Evolutionary conservation across 37 sponge, comb jelly and placozoan species (phyloP).

Genomic region (Aplysina aerophoba): DNA sequence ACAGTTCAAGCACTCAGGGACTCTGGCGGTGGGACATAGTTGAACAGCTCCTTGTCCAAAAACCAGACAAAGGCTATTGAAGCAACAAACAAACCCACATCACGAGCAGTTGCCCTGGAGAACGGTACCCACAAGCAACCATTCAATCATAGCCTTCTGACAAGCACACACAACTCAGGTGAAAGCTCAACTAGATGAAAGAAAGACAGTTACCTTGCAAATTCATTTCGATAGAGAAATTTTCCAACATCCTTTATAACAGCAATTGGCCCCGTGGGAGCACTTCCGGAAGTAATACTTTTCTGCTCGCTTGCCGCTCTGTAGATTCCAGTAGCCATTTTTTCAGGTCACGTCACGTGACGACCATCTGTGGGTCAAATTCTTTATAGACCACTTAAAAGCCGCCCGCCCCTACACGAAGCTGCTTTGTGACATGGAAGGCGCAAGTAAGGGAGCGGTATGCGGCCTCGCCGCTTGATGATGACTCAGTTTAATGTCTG

Average conservation of each 20-base stretch:
- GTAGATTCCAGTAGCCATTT: background rate
- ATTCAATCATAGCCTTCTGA: background rate
- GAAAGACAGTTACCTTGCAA: background rate
- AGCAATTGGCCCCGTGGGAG: background rate
- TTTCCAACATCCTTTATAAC: background rate
- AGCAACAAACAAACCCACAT: slow-evolving; percentile 23
- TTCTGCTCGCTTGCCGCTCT: background rate
- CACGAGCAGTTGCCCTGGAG: background rate
- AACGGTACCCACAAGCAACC: background rate
- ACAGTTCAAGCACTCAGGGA: background rate
- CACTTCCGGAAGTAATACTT: background rate
- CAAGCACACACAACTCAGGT: too few species aligned
- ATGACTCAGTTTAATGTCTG: too few species aligned
- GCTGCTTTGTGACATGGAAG: background rate
- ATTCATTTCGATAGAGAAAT: slow-evolving; percentile 2
- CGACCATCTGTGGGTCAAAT: background rate
- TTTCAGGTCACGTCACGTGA: background rate
- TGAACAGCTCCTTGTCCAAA: slow-evolving; percentile 7
- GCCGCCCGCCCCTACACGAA: too few species aligned
- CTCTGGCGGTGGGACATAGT: slow-evolving; percentile 22
- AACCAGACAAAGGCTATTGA: slow-evolving; percentile 17
- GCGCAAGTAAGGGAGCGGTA: background rate
- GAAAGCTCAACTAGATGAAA: background rate
- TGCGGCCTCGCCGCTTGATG: background rate
- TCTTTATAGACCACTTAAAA: too few species aligned